phyloP scores from a whole-genome alignment of 1,140 invertebrate genomes.

The Goniozus legneri region DNA sequence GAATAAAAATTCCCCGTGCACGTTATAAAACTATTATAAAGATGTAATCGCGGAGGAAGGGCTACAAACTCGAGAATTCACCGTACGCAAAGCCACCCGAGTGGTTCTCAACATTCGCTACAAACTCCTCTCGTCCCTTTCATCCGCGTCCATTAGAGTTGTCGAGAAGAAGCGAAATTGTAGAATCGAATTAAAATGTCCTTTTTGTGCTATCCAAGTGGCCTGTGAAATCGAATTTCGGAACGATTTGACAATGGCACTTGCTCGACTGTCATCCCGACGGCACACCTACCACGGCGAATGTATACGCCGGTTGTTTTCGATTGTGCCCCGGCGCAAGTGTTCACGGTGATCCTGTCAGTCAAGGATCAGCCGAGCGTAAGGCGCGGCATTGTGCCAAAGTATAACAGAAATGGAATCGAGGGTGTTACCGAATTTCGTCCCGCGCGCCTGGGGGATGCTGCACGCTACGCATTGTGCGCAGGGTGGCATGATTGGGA shows the following conservation, averaged over 20 bases:
- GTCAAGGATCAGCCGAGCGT: conserved; percentile 48
- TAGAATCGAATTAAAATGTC: no score
- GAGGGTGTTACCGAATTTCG: conserved; percentile 22
- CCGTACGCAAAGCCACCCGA: no score
- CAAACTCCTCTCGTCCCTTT: no score
- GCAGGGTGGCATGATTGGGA: conserved; percentile 42
- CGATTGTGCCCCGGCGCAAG: conserved; percentile 18
- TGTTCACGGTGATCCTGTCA: conserved; percentile 42
- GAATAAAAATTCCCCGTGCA: conserved; percentile 14
- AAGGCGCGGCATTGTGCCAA: conserved; percentile 46
- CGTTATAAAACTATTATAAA: conserved; percentile 40
- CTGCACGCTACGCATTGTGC: conserved; percentile 5
- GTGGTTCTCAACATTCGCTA: no score
- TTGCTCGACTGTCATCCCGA: conserved; percentile 44
- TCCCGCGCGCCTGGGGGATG: not conserved
- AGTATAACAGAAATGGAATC: conserved; percentile 43
- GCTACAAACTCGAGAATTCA: no score
- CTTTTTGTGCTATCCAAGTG: no score
- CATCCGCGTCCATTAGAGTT: no score
- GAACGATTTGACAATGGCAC: conserved; percentile 50
- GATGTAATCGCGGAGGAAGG: conserved; percentile 30
- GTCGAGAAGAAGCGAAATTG: no score
- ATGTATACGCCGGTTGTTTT: conserved; percentile 22
- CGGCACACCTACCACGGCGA: conserved; percentile 33
- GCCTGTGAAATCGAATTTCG: no score